Evolutionary conservation across 2,888 invertebrate species (phyloP).

Genomic region (Osmoderma eremita): DNA sequence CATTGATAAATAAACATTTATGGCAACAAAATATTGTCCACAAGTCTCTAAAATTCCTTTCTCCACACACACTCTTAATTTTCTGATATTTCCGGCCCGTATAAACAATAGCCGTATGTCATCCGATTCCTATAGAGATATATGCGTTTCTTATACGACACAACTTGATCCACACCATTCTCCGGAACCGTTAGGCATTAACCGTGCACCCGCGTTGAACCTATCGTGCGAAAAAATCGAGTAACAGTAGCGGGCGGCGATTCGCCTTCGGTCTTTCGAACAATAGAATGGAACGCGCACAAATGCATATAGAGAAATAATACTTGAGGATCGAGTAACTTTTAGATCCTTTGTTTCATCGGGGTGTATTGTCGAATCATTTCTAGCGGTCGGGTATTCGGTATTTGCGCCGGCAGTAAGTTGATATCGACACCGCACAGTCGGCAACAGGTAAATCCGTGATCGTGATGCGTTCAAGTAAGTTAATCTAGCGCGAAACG

Average conservation of each 20-base stretch:
- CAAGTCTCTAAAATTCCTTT: neutral
- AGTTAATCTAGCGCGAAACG: slow-evolving; percentile 14
- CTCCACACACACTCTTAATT: neutral
- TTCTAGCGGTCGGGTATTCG: slow-evolving; percentile 2
- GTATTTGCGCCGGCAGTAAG: slow-evolving; percentile 8
- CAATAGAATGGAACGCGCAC: slow-evolving; percentile 3
- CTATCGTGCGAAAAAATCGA: slow-evolving; percentile 13
- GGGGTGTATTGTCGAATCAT: slow-evolving; percentile 14
- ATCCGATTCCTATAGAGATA: neutral
- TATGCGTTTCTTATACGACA: neutral
- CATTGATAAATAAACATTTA: too few relatives aligned
- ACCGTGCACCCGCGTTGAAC: neutral
- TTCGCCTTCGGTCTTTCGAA: slow-evolving; percentile 8
- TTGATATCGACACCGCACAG: slow-evolving; percentile 9
- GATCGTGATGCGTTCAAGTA: slow-evolving; percentile 1
- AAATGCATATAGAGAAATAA: neutral
- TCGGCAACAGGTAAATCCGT: slow-evolving; percentile 5
- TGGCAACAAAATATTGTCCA: neutral
- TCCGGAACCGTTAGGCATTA: slow-evolving; percentile 15
- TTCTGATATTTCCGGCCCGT: neutral
- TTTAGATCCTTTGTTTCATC: slow-evolving; percentile 6
- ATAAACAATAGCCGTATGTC: neutral
- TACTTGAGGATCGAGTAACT: neutral
- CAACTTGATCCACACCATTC: slow-evolving; percentile 6
- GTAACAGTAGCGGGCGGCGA: slow-evolving; percentile 15